phyloP scores from a whole-genome alignment of 2,888 invertebrate genomes.

The Allacma fusca region DNA sequence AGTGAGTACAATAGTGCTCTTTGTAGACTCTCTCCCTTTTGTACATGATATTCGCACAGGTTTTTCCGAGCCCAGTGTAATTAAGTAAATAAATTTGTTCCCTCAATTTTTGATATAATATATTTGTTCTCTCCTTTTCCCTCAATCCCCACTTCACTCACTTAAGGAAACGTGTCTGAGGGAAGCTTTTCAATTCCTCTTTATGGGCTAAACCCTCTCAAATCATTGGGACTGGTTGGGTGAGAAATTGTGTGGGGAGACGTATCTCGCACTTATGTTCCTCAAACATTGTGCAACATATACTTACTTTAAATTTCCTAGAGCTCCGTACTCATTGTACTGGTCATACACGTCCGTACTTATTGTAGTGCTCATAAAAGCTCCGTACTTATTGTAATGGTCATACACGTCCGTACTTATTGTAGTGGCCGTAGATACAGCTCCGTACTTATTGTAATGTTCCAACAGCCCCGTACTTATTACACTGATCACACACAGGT shows the following conservation, averaged over 20 bases:
- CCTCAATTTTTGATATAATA: background rate
- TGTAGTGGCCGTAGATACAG: no score
- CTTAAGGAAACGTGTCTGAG: no score
- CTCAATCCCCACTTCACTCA: background rate
- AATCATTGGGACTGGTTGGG: background rate
- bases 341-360: no score
- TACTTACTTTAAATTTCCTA: no score
- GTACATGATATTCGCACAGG: background rate
- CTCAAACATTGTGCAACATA: background rate
- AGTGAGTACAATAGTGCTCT: background rate
- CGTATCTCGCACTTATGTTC: background rate
- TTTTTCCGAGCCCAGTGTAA: slow-evolving; percentile 8
- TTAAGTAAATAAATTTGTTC: slow-evolving; percentile 36
- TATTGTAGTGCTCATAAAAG: no score
- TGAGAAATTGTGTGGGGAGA: background rate
- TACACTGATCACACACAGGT: no score
- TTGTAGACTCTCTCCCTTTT: background rate
- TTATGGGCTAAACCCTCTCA: background rate
- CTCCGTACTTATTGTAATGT: no score
- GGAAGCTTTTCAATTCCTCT: background rate
- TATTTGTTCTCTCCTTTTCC: background rate
- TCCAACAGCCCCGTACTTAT: no score
- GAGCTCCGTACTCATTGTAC: no score
- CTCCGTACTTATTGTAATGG: no score
- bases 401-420: no score